These are phyloP conservation scores for Gallinago paraguaiae DNA, from an alignment of 2,113 vertebrate species.

Conservation along the genomic window DNA sequence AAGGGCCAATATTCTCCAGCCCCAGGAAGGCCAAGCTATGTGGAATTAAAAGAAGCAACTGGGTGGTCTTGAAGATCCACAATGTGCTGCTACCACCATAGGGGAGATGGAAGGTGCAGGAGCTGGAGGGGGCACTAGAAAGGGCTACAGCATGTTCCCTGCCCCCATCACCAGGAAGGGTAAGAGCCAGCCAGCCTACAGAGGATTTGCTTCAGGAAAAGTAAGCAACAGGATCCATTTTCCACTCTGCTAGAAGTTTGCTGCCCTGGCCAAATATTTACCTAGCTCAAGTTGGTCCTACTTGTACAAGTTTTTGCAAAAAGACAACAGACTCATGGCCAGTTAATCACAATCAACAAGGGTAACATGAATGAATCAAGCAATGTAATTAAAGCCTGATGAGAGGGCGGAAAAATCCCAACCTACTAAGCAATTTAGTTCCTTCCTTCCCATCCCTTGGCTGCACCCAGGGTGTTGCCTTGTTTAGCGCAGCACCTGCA, in stretches of 20 bases:
- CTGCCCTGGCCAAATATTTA: background rate
- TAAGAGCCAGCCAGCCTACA: background rate
- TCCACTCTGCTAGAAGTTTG: background rate
- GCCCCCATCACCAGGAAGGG: background rate
- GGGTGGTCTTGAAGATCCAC: background rate
- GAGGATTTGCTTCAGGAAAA: background rate
- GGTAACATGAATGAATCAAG: background rate
- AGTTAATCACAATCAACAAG: background rate
- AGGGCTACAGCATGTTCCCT: background rate
- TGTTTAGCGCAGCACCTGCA: background rate
- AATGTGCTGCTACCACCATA: background rate
- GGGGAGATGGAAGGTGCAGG: background rate
- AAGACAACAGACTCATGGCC: background rate
- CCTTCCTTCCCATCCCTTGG: background rate
- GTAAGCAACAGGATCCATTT: background rate
- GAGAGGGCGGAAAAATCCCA: accelerated
- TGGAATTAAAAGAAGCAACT: background rate
- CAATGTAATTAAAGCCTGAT: background rate
- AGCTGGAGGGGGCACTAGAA: background rate
- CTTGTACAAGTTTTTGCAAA: background rate
- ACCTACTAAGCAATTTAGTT: background rate
- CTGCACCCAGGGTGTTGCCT: background rate
- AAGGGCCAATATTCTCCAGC: background rate
- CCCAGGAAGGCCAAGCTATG: background rate
- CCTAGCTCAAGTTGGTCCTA: background rate